phyloP scores from a whole-genome alignment of 2,113 vertebrate species.

The Corythornis vintsioides region DNA sequence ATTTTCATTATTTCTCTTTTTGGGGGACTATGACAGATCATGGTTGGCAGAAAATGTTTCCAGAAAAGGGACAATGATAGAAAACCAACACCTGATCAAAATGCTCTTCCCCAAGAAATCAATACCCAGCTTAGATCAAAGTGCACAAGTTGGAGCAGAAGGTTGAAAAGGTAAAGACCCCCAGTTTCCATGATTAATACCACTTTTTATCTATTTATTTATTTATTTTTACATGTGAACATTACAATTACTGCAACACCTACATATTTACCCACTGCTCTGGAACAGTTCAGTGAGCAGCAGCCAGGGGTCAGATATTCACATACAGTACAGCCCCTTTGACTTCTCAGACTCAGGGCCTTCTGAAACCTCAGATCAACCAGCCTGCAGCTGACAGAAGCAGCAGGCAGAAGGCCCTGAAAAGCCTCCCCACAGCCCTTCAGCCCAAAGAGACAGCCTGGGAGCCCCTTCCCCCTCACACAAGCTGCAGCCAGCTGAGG shows the following conservation, averaged over 20 bases:
- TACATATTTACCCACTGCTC: neutral
- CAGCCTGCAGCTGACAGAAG: neutral
- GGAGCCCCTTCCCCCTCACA: neutral
- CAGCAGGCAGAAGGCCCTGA: neutral
- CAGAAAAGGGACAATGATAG: neutral
- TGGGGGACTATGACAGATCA: neutral
- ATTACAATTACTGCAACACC: slow-evolving; percentile 13
- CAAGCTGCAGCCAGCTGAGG: accelerated
- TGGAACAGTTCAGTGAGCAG: neutral
- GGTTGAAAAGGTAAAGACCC: neutral
- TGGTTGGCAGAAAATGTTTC: neutral
- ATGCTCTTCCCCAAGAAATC: neutral
- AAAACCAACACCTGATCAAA: neutral
- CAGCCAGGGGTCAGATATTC: neutral
- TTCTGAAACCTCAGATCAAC: neutral
- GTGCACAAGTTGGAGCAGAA: neutral
- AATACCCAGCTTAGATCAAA: neutral
- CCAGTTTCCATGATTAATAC: neutral
- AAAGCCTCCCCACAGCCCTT: neutral
- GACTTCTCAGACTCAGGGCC: neutral
- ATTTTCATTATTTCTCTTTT: neutral
- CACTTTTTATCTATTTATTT: neutral
- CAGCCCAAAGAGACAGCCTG: neutral
- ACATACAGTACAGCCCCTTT: neutral
- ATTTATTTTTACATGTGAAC: slow-evolving; percentile 37